Percentiles rank a stretch among this genome's conserved stretches.
Conservation (phyloP, 2,797 vertebrate genomes). For the Eremophila alpestris region DNA sequence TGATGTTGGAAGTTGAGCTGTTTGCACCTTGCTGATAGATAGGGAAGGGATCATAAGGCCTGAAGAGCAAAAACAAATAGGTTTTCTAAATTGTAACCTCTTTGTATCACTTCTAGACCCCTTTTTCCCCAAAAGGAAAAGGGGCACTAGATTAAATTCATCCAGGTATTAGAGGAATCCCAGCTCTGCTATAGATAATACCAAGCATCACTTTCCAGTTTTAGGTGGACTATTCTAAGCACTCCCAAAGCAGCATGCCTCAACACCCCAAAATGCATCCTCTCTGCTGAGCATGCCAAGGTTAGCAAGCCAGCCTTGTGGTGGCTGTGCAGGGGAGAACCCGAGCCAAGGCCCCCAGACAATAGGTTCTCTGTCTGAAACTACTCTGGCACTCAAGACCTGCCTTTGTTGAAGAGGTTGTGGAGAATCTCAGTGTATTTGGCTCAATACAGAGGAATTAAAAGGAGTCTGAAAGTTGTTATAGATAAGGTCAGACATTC, state of each 20-base stretch:
- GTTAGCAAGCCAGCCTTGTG: conserved; percentile 11
- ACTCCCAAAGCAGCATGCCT: neutral
- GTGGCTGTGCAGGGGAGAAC: neutral
- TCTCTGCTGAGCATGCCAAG: neutral
- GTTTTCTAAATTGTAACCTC: neutral
- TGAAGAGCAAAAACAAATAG: neutral
- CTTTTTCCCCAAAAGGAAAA: conserved; percentile 1
- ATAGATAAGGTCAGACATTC: neutral
- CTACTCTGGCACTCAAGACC: neutral
- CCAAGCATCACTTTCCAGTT: neutral
- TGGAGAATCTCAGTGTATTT: neutral
- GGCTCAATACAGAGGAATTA: neutral
- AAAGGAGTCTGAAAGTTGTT: neutral
- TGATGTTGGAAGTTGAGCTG: neutral
- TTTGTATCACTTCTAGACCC: neutral
- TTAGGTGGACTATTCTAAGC: conserved; percentile 31
- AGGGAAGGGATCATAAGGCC: neutral
- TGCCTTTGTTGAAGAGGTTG: conserved; percentile 2
- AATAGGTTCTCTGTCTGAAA: conserved; percentile 22
- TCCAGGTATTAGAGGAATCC: conserved; percentile 10
- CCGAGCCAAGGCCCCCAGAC: neutral
- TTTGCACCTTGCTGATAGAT: neutral
- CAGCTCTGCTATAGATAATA: conserved; percentile 19
- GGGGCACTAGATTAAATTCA: neutral
- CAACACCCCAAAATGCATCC: neutral